Evolutionary conservation across 2,797 vertebrate genomes (phyloP).

Genomic region (Lophura swinhoii): DNA sequence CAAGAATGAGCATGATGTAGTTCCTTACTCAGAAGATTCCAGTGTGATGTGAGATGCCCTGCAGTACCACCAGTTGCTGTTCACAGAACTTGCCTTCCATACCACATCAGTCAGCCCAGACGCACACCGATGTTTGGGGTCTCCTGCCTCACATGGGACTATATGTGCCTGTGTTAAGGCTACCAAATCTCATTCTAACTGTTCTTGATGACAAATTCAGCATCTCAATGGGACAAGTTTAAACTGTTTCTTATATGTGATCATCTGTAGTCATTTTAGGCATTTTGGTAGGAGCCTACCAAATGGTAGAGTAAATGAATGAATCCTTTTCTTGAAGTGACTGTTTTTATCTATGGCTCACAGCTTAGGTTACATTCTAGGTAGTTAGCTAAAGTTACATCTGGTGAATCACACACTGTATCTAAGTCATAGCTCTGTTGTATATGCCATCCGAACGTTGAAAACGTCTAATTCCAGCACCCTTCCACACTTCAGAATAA

Average conservation of each 20-base stretch:
- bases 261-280: not conserved
- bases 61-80: not conserved
- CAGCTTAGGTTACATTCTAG: not conserved
- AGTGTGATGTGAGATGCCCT: fast-evolving
- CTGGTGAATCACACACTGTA: not conserved
- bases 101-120: not conserved
- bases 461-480: not conserved
- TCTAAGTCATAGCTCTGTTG: not conserved
- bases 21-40: not conserved
- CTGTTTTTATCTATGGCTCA: not conserved
- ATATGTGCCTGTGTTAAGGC: not conserved
- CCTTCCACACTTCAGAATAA: not conserved
- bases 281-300: not conserved
- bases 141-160: not conserved
- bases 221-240: not conserved
- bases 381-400: not conserved
- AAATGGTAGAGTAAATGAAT: not conserved
- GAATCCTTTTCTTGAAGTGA: not conserved
- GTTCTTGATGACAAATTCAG: not conserved
- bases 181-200: not conserved
- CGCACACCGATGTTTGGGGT: not conserved
- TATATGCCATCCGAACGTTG: not conserved
- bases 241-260: not conserved
- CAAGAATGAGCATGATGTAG: not conserved
- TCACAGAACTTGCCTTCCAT: not conserved